These are phyloP conservation scores for Sipha flava DNA, from an alignment of 1,140 invertebrate species.

Conservation along the genomic window DNA sequence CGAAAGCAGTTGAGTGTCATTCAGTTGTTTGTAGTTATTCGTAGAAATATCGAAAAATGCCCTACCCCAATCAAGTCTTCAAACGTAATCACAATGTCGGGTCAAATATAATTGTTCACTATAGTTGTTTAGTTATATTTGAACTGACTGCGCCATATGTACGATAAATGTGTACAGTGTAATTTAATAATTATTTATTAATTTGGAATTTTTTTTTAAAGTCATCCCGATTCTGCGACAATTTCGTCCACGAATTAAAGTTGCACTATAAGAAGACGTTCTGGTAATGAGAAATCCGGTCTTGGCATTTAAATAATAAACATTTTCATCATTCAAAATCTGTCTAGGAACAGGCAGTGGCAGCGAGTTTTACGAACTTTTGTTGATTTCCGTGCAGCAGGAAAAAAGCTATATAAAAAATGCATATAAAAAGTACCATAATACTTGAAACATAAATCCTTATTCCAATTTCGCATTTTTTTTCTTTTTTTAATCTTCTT, in stretches of 20 bases:
- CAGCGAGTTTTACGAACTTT: background rate
- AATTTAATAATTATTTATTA: too few relatives aligned
- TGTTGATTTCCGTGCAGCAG: background rate
- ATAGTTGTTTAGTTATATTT: too few relatives aligned
- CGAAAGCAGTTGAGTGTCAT: too few relatives aligned
- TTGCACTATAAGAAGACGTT: background rate
- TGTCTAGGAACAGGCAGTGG: background rate
- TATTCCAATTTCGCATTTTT: background rate
- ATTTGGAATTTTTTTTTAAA: background rate
- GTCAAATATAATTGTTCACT: too few relatives aligned
- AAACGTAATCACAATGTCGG: too few relatives aligned
- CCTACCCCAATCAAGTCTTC: too few relatives aligned
- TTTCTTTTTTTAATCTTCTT: background rate
- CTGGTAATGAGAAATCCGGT: background rate
- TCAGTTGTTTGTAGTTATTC: too few relatives aligned
- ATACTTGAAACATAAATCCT: constrained; percentile 3
- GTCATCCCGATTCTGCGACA: background rate
- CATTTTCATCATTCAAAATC: background rate
- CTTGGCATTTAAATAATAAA: background rate
- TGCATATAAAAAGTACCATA: background rate
- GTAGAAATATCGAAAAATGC: too few relatives aligned
- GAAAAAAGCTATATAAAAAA: background rate
- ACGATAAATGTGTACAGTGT: too few relatives aligned
- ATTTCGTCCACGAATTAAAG: background rate
- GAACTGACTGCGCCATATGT: too few relatives aligned